Evolutionary conservation across 2,888 invertebrate genomes (phyloP).

Genomic region (Eristalinus aeneus): DNA sequence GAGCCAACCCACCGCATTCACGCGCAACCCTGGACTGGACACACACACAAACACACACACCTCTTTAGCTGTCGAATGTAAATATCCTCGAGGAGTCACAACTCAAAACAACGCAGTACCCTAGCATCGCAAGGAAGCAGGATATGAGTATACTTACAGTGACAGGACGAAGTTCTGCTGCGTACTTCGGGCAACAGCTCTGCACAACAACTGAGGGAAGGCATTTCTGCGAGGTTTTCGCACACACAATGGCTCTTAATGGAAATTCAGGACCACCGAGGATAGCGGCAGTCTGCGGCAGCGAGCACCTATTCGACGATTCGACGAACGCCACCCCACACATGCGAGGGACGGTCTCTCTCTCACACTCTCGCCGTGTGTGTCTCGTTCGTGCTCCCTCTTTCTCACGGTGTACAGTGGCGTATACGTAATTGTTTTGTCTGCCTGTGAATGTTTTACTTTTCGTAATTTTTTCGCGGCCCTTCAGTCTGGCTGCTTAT

Average conservation of each 20-base stretch:
- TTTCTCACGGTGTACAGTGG: slow-evolving; percentile 26
- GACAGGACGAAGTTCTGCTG: slow-evolving; percentile 35
- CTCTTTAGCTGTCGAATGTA: neutral
- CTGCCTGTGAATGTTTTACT: neutral
- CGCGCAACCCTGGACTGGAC: neutral
- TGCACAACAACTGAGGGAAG: slow-evolving; percentile 31
- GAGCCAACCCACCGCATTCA: neutral
- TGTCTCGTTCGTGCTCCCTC: neutral
- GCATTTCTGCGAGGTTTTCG: slow-evolving; percentile 13
- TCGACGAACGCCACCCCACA: slow-evolving; percentile 9
- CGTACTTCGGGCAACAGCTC: neutral
- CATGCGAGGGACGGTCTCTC: neutral
- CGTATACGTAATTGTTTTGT: slow-evolving; percentile 64
- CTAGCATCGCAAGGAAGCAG: neutral
- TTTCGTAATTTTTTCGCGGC: slow-evolving; percentile 4
- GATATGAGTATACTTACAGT: slow-evolving; percentile 33
- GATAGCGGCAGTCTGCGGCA: slow-evolving; percentile 17
- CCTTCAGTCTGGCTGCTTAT: neutral
- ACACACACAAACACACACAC: neutral
- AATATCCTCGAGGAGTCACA: neutral
- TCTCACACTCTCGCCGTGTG: neutral
- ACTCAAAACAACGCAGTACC: neutral
- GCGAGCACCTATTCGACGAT: slow-evolving; percentile 28
- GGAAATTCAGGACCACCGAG: slow-evolving; percentile 35
- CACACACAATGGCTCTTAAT: slow-evolving; percentile 1